Percentiles rank a stretch among this genome's conserved stretches.
These are phyloP conservation scores for Corythaixoides concolor DNA, from an alignment of 2,113 vertebrate species.

Conservation along the genomic window DNA sequence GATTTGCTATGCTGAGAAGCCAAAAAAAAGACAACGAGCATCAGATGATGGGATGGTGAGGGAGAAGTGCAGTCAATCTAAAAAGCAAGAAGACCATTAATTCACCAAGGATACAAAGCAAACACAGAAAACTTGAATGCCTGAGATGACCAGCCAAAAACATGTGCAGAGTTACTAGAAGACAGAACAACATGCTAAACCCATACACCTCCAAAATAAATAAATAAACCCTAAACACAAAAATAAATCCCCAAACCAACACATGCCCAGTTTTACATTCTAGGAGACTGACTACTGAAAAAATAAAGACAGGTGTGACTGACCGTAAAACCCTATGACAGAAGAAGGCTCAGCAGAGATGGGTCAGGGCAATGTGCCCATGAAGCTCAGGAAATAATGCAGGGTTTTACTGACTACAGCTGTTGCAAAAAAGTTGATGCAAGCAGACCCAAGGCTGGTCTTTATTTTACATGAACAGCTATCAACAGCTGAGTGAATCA, in stretches of 20 bases:
- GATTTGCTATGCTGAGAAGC: background rate
- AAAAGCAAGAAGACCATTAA: background rate
- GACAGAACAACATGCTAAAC: background rate
- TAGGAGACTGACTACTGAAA: background rate
- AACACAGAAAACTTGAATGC: background rate
- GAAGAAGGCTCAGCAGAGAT: background rate
- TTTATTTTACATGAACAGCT: background rate
- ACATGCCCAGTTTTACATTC: background rate
- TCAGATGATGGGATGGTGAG: background rate
- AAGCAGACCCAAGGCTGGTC: background rate
- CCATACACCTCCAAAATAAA: background rate
- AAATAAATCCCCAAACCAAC: background rate
- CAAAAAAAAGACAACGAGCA: background rate
- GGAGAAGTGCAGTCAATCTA: background rate
- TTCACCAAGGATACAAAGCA: background rate
- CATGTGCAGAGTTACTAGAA: background rate
- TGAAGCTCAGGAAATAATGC: background rate
- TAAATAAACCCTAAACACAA: background rate
- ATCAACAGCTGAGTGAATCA: background rate
- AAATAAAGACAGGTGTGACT: background rate
- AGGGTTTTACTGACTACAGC: background rate
- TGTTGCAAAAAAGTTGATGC: background rate
- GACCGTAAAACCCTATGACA: background rate
- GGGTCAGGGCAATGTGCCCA: fast-evolving
- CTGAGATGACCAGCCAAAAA: background rate